Evolutionary conservation across 2,888 invertebrate species (phyloP).

Genomic region (Cremastobaeus sp.): DNA sequence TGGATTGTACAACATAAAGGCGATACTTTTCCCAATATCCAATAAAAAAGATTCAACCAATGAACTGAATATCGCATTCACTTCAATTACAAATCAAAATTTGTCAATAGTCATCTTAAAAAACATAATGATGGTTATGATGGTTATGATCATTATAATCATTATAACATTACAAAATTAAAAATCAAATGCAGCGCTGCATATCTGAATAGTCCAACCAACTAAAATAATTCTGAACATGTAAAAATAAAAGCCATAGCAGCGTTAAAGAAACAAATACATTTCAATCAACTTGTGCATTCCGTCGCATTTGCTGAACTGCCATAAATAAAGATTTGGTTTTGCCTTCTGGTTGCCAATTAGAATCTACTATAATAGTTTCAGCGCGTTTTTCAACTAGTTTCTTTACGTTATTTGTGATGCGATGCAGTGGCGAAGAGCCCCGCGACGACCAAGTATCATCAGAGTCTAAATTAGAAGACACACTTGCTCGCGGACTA

Average conservation of each 20-base stretch:
- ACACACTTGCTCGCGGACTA: conserved; percentile 24
- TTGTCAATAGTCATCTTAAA: background rate
- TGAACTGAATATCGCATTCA: conserved; percentile 14
- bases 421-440: background rate
- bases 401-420: background rate
- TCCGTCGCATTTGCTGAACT: background rate
- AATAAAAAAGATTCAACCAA: no score
- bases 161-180: no score
- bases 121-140: no score
- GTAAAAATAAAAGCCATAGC: no score
- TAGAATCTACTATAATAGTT: background rate
- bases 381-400: background rate
- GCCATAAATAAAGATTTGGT: background rate
- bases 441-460: background rate
- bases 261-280: background rate
- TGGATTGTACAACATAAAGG: conserved; percentile 17
- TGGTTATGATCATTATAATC: no score
- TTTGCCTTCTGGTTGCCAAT: conserved; percentile 8
- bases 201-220: no score
- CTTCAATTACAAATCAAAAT: background rate
- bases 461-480: conserved; percentile 23
- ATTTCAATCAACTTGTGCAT: conserved; percentile 8
- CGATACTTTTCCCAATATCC: conserved; percentile 42
- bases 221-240: no score
- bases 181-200: no score